Evolutionary conservation across 1,140 invertebrate species (phyloP).

Genomic region (Drosophila rufa): DNA sequence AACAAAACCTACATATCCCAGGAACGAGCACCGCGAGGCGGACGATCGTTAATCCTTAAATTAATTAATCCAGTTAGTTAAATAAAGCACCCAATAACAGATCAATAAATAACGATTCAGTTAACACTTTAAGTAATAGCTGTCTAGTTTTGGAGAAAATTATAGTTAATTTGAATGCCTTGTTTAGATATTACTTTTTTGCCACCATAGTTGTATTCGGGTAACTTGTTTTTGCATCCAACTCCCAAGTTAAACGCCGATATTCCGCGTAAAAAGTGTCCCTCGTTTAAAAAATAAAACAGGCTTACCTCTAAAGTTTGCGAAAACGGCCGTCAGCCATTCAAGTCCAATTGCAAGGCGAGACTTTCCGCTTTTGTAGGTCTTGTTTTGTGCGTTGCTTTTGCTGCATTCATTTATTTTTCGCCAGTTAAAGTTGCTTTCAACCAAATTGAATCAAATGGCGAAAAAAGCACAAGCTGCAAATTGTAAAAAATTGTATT

Average conservation of each 20-base stretch:
- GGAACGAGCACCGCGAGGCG: too few relatives aligned
- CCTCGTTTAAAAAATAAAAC: slow-evolving; percentile 19
- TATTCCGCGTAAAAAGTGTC: slow-evolving; percentile 9
- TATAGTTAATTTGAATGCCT: neutral
- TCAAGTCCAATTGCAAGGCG: slow-evolving; percentile 48
- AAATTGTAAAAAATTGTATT: slow-evolving; percentile 76
- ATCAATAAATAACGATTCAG: neutral
- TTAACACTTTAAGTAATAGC: neutral
- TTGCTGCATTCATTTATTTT: slow-evolving; percentile 31
- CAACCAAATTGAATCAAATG: slow-evolving; percentile 59
- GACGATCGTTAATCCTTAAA: too few relatives aligned
- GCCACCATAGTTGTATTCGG: neutral
- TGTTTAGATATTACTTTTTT: neutral
- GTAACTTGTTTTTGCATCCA: slow-evolving; percentile 8
- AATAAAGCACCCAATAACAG: too few relatives aligned
- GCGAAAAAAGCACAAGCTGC: slow-evolving; percentile 54
- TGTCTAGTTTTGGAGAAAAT: neutral
- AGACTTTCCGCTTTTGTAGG: slow-evolving; percentile 43
- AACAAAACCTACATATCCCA: too few relatives aligned
- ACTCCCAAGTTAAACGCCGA: slow-evolving; percentile 6
- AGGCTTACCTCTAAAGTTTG: slow-evolving; percentile 44
- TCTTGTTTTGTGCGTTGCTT: slow-evolving; percentile 17
- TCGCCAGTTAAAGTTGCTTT: slow-evolving; percentile 59
- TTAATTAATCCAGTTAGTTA: too few relatives aligned
- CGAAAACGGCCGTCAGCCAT: slow-evolving; percentile 29